Conservation (phyloP, 2,113 vertebrate species). For the Macheiramphus alcinus region DNA sequence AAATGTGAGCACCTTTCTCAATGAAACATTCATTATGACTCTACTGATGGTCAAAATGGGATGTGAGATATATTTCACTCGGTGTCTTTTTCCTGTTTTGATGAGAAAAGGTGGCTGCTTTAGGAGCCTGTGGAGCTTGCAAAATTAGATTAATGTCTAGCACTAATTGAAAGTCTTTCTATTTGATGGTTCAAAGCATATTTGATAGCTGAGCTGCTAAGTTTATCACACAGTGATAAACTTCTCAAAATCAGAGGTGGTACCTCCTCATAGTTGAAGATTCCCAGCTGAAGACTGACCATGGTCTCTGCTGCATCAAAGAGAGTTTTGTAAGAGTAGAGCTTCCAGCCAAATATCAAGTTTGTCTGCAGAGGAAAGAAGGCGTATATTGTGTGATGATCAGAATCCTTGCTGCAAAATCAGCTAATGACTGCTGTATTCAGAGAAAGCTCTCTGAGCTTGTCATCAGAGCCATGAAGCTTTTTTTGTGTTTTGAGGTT, state of each 20-base stretch:
- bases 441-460: neutral
- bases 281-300: conserved; percentile 92
- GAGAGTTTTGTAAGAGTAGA: conserved; percentile 89
- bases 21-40: neutral
- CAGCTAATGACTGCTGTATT: neutral
- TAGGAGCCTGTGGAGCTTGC: neutral
- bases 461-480: neutral
- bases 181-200: neutral
- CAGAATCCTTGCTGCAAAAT: neutral
- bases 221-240: neutral
- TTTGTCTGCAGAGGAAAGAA: conserved; percentile 81
- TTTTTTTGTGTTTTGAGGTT: neutral
- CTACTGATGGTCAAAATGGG: neutral
- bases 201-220: neutral
- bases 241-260: neutral
- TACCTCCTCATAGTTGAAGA: conserved; percentile 98
- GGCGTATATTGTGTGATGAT: neutral
- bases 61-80: neutral
- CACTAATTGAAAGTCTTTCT: neutral
- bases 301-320: conserved; percentile 87
- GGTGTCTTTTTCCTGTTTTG: neutral
- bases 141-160: neutral
- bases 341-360: conserved; percentile 92
- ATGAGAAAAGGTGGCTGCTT: neutral
- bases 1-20: neutral